These are phyloP conservation scores for Momotus momota DNA, from an alignment of 2,797 vertebrate species.

Conservation along the genomic window DNA sequence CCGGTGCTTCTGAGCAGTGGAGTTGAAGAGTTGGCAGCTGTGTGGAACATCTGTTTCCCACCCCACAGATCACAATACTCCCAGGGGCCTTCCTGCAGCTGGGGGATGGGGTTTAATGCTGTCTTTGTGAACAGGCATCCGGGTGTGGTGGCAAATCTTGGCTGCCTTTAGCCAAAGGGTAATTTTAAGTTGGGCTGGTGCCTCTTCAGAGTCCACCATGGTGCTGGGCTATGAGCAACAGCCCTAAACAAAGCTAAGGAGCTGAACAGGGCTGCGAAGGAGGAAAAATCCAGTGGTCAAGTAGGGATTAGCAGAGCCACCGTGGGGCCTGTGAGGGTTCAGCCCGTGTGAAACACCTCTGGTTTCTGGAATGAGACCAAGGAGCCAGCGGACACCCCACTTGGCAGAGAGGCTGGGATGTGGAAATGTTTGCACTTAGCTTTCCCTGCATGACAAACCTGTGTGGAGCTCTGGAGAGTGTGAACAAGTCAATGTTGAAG, in stretches of 20 bases:
- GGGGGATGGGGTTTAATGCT: neutral
- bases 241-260: neutral
- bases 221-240: neutral
- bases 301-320: neutral
- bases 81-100: neutral
- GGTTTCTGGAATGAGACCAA: neutral
- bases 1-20: fast-evolving
- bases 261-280: neutral
- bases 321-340: neutral
- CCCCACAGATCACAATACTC: fast-evolving
- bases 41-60: neutral
- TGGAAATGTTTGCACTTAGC: neutral
- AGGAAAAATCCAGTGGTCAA: neutral
- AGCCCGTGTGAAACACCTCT: neutral
- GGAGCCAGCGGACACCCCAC: neutral
- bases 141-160: neutral
- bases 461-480: fast-evolving
- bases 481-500: neutral
- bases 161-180: neutral
- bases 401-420: neutral
- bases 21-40: neutral
- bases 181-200: neutral
- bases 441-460: neutral
- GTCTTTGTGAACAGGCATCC: neutral
- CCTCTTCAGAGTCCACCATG: neutral